Conservation (phyloP, 1,140 invertebrate species). For the Hesperophylax magnus region DNA sequence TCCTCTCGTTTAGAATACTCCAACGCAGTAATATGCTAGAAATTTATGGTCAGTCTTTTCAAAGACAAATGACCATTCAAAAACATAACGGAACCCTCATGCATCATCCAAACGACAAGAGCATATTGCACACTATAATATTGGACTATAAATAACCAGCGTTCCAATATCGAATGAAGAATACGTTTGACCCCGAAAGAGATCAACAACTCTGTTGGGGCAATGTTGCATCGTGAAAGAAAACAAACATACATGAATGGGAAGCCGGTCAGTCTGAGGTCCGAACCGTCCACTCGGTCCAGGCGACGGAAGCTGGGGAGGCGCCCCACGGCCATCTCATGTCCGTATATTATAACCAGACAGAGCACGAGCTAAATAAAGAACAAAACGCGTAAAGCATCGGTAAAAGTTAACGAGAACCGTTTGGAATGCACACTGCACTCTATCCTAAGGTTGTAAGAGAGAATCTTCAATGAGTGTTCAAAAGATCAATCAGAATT, state of each 20-base stretch:
- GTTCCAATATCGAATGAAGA: too few relatives aligned
- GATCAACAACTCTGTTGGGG: neutral
- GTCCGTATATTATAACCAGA: neutral
- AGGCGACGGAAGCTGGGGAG: neutral
- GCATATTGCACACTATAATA: too few relatives aligned
- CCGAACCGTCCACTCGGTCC: neutral
- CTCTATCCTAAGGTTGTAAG: too few relatives aligned
- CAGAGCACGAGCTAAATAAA: neutral
- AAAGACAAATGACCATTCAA: too few relatives aligned
- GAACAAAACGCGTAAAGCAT: conserved; percentile 8
- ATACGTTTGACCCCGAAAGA: neutral
- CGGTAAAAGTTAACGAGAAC: neutral
- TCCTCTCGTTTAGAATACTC: too few relatives aligned
- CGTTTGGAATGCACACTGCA: neutral
- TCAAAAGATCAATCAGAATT: too few relatives aligned
- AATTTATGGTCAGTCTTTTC: too few relatives aligned
- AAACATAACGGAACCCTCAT: too few relatives aligned
- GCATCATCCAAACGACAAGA: too few relatives aligned
- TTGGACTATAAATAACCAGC: too few relatives aligned
- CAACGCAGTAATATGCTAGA: too few relatives aligned
- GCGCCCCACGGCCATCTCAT: neutral
- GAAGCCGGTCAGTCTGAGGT: neutral
- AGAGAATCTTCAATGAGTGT: too few relatives aligned
- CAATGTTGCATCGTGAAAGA: conserved; percentile 7
- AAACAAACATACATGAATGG: conserved; percentile 15